A percentile compares a stretch with the other conserved stretches of the same genome.
Conservation (phyloP, 2,888 invertebrate genomes). For the Thecophora atra region DNA sequence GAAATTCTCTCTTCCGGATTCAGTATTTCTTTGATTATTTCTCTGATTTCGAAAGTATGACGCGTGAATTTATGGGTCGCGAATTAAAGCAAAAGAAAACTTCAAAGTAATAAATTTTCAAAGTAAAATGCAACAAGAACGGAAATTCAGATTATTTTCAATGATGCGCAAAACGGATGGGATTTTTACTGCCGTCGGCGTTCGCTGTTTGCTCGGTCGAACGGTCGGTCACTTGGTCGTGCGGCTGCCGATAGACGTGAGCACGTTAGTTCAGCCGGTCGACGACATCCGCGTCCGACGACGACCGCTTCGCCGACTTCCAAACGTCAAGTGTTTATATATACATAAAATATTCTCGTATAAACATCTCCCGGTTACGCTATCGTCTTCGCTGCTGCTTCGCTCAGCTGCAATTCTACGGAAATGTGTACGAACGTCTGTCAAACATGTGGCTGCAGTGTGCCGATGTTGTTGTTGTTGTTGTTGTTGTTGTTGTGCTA, state of each 20-base stretch:
- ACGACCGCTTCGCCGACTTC: conserved; percentile 8
- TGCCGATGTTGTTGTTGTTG: neutral
- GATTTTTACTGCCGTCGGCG: conserved; percentile 30
- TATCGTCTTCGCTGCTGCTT: conserved; percentile 6
- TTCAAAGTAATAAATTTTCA: conserved; percentile 4
- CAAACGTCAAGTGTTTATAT: conserved; percentile 15
- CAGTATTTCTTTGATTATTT: neutral
- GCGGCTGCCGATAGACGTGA: neutral
- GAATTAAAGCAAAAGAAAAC: conserved; percentile 50
- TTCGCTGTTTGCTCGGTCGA: conserved; percentile 3
- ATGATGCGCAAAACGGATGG: conserved; percentile 41
- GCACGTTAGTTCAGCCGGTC: conserved; percentile 36
- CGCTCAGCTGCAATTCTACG: conserved; percentile 9
- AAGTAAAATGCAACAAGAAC: conserved; percentile 31
- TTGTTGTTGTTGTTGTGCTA: conserved; percentile 25
- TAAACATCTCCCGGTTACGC: conserved; percentile 21
- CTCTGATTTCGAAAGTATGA: conserved; percentile 42
- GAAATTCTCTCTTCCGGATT: too few relatives aligned
- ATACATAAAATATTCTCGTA: conserved; percentile 18
- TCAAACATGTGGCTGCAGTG: conserved; percentile 3
- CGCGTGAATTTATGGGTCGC: conserved; percentile 59
- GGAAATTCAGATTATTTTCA: conserved; percentile 42
- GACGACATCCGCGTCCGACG: conserved; percentile 27
- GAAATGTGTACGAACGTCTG: conserved; percentile 25
- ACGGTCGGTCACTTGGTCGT: neutral